Evolutionary conservation across 2,888 invertebrate genomes (phyloP), one percentile per base, ranked within the genome.

Genomic region (Acrobasis consociella): DNA sequence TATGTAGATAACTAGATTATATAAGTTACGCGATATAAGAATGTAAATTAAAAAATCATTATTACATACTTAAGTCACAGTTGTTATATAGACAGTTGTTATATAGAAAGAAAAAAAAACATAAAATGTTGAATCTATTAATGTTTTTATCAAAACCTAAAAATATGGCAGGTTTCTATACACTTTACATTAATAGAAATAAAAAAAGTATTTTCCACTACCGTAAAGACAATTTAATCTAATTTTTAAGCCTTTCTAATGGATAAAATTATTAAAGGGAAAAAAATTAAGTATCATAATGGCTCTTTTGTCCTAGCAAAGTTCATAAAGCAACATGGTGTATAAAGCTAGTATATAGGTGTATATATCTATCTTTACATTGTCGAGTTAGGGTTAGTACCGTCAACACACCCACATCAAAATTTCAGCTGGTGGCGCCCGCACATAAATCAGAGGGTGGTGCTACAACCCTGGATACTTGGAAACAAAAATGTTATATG

Each of bases 381-480:
- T 62, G 63, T 61, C 62, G 60, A 62, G 52, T 52, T 52, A 76
- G 76, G 75, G 75, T 74, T 70, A 75, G 70, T 69, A 67, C 64
- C 66, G 78, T 77, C 84, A 78, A 77, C 79, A 77, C 76, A 86
- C 87, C 86, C 88, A 85, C 83, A 82, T 87, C 86, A 87, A 88
- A 87, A 70, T 86, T 88, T 87, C 88, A 89, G 87, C 86, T 87
- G 87, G 79, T 77, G 75, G 68, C 61, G 65, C 73, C 78, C 79
- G 76, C 80, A 73, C 84, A 82, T 84, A 82, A 84, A 86, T 85
- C 85, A 85, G 78, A 72, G 78, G 80, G 74, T 74, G 71, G 71
- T 69, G 80, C 78, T 81, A 82, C 85, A 85, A 76, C 81, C 78
- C 73, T 74, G 78, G 72, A 84, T 71, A 72, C 60, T 64, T 67